Base-by-base conservation (phyloP, 1,140 invertebrate genomes). In the Nasonia longicornis region DNA sequence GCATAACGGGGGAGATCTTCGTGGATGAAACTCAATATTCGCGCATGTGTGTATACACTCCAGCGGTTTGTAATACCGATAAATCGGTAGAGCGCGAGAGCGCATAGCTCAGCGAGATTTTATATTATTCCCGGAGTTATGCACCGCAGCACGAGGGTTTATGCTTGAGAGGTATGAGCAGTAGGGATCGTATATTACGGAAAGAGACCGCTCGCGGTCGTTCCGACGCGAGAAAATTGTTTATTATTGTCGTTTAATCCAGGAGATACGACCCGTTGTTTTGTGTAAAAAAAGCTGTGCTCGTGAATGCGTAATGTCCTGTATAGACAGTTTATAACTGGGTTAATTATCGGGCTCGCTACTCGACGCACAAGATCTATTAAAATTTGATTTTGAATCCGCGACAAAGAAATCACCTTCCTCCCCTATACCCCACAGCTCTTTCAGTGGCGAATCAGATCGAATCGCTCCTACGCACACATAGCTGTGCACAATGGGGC, bases 321-420 rank as follows among this genome's bases (percentile, higher is more conserved):
- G 8, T 42, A 26, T 26, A 35, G 31, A 35, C 31, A 3, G 1
- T 11, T 42, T 42, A 42, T 11, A 42, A 42, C 38, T 42, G 38
- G 38, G 38, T 42, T 42, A 42, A 42, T 42, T 42, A 42, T 42
- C 38, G 38, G 38, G 0, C 38, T 42, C 38, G 38, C 8, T 38
- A 38, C 3, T 31, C 31, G 3, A 16, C 16, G 8, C 66, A 26
- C 31, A 29, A n/a, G n/a, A n/a, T n/a, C n/a, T n/a, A n/a, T n/a
- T 77, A 67, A 67, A 77, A 77, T 77, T 66, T 77, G 64, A 7
- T 63, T 63, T 63, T 63, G 8, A 63, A 63, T 63, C 66, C 11
- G 29, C 66, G 29, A 67, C 66, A 67, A 67, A 22, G 31, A 71
- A 20, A n/a, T 38, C 70, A 3, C 20, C 10, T 20, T 29, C 38